phyloP scores from a whole-genome alignment of 2,888 invertebrate genomes.

The Desoria tigrina region DNA sequence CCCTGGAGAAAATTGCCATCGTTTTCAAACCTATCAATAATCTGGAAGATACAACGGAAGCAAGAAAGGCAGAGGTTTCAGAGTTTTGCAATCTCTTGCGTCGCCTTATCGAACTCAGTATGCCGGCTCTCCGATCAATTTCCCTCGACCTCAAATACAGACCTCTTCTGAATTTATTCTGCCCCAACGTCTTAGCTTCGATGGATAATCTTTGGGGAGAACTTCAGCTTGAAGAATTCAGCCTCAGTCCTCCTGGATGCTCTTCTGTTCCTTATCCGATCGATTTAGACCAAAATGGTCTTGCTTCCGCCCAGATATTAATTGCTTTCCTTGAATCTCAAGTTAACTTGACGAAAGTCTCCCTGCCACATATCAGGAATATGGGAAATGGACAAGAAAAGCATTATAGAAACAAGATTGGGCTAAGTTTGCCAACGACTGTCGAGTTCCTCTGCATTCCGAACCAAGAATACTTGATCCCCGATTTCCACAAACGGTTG shows the following conservation, averaged over 20 bases:
- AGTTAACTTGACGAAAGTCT: constrained; percentile 16
- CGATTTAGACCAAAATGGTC: not conserved
- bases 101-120: not conserved
- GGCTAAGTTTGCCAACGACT: constrained; percentile 1
- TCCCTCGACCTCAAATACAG: not conserved
- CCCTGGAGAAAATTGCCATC: constrained; percentile 13
- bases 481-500: constrained; percentile 29
- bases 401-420: constrained; percentile 8
- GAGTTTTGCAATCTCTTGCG: not conserved
- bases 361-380: constrained; percentile 33
- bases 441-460: constrained; percentile 29
- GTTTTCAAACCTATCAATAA: not conserved
- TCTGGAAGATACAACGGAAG: not conserved
- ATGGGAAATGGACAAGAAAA: constrained; percentile 4
- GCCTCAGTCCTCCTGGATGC: not conserved
- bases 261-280: not conserved
- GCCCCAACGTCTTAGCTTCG: not conserved
- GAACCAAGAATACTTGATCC: constrained; percentile 27
- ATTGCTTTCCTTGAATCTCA: constrained; percentile 31
- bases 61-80: not conserved
- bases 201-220: constrained; percentile 4
- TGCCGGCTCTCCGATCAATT: not conserved
- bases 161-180: not conserved
- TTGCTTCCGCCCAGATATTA: constrained; percentile 15
- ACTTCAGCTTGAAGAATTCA: constrained; percentile 6